Conservation (phyloP, 2,797 vertebrate genomes). For the Helarctos malayanus region DNA sequence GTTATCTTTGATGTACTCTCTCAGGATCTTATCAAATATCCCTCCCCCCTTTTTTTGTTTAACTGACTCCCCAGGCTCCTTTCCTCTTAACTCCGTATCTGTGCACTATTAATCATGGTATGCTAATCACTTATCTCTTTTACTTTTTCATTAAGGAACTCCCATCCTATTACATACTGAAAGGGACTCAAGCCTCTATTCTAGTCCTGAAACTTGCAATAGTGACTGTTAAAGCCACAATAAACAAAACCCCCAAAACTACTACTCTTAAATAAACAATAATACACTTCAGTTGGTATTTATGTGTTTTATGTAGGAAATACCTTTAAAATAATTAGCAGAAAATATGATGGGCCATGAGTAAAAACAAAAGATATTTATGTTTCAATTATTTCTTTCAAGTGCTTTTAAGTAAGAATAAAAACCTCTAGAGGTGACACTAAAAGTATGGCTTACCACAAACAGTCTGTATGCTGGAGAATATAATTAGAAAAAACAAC, state of each 20-base stretch:
- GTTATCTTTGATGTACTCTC: conserved; percentile 35
- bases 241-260: conserved; percentile 17
- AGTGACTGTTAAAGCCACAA: conserved; percentile 42
- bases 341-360: conserved; percentile 43
- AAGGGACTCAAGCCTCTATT: conserved; percentile 1
- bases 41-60: neutral
- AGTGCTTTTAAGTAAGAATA: conserved; percentile 55
- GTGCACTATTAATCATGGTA: conserved; percentile 1
- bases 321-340: conserved; percentile 57
- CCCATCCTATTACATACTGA: neutral
- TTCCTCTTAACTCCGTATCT: conserved; percentile 35
- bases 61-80: neutral
- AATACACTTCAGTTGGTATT: conserved; percentile 27
- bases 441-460: neutral
- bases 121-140: neutral
- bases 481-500: conserved; percentile 35
- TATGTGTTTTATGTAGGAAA: conserved; percentile 42
- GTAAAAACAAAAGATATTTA: conserved; percentile 65
- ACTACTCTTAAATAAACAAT: conserved; percentile 43
- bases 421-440: conserved; percentile 48
- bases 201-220: neutral
- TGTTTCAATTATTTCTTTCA: conserved; percentile 53
- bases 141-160: conserved; percentile 54
- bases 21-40: conserved; percentile 39
- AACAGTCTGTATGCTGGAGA: conserved; percentile 12